These are phyloP conservation scores for Hippopotamus amphibius DNA, from an alignment of 2,113 vertebrate genomes.

Conservation along the genomic window DNA sequence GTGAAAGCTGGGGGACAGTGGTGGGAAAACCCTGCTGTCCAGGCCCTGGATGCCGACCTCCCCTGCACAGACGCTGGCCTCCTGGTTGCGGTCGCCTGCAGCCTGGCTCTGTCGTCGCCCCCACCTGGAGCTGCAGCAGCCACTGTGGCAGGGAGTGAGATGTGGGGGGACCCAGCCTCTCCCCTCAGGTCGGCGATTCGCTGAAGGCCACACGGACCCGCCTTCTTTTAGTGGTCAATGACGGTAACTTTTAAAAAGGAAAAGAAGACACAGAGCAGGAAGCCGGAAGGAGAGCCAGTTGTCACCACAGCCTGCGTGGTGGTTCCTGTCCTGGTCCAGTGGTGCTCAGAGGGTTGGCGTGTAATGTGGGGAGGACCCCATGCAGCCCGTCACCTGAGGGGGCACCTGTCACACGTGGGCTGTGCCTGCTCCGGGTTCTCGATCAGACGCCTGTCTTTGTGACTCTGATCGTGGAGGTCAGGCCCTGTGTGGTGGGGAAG, in stretches of 20 bases:
- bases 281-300: not conserved
- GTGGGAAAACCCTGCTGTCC: not conserved
- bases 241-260: not conserved
- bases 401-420: not conserved
- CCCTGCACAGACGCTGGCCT: not conserved
- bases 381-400: not conserved
- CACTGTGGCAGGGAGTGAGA: not conserved
- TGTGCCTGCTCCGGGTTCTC: not conserved
- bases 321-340: not conserved
- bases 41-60: not conserved
- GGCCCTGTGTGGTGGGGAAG: not conserved
- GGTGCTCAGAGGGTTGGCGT: not conserved
- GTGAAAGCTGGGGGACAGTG: not conserved
- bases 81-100: not conserved
- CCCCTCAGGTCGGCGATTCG: not conserved
- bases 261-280: not conserved
- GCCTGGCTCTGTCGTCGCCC: fast-evolving
- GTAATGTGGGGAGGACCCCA: not conserved
- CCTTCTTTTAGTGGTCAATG: not conserved
- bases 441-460: not conserved
- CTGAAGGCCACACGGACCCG: not conserved
- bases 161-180: not conserved
- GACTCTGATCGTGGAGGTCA: not conserved
- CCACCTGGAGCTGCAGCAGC: not conserved
- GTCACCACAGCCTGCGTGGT: not conserved